phyloP scores from a whole-genome alignment of 2,888 invertebrate species.

The Hirtodrosophila trivittata region DNA sequence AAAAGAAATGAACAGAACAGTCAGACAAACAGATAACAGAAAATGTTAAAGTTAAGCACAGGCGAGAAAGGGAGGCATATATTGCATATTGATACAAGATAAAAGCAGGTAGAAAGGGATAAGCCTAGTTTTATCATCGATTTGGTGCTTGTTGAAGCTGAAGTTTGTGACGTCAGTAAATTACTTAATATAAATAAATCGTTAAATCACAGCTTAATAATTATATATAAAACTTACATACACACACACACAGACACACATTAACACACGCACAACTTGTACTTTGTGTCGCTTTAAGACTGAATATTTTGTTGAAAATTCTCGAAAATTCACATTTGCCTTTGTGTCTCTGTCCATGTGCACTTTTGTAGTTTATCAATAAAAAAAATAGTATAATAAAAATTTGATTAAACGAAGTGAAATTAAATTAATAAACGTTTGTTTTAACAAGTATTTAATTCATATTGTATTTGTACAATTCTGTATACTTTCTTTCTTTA shows the following conservation, averaged over 20 bases:
- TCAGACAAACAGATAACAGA: too few relatives aligned
- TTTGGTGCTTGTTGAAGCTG: too few relatives aligned
- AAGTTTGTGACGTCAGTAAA: too few relatives aligned
- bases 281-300: conserved; percentile 39
- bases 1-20: too few relatives aligned
- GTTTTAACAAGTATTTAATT: conserved; percentile 39
- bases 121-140: too few relatives aligned
- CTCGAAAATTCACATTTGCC: conserved; percentile 6
- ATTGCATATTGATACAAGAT: too few relatives aligned
- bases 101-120: too few relatives aligned
- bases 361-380: conserved; percentile 26
- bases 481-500: conserved; percentile 68
- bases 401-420: conserved; percentile 18
- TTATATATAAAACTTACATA: conserved; percentile 13
- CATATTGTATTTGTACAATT: conserved; percentile 64
- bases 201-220: too few relatives aligned
- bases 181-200: too few relatives aligned
- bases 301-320: neutral
- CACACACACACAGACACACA: neutral
- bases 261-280: conserved; percentile 27
- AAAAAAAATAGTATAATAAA: conserved; percentile 18
- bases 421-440: conserved; percentile 11
- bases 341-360: conserved; percentile 22
- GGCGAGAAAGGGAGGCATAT: too few relatives aligned
- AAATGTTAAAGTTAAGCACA: too few relatives aligned